Base-by-base conservation (phyloP, 2,888 invertebrate genomes). In the Branchipolynoe longqiensis region DNA sequence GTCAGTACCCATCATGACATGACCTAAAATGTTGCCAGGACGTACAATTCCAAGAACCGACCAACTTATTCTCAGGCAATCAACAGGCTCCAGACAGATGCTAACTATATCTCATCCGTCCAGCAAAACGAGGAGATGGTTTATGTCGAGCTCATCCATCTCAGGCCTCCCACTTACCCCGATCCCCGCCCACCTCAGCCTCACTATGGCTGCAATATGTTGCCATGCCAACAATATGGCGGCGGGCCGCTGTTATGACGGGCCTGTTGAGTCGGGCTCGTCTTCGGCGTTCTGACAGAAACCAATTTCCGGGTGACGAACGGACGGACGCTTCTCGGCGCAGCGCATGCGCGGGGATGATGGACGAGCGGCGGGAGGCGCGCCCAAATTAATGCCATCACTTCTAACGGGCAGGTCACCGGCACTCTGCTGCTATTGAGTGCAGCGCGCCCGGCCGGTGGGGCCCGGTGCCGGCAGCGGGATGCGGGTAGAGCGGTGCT, bases 201-300 rank as follows among this genome's bases (percentile, higher is more conserved):
- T 62, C 62, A 62, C 31, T 38, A 69, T 69, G 69, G 69, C 69
- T n/a, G 25, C 69, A 69, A 69, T 69, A 69, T 69, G 69, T 69
- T 69, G 36, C 38, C 69, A 69, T 69, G 69, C 33, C 69, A 36
- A 69, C 69, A 69, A 38, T 38, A 69, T 36, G 69, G 18, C 38
- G 33, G 69, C 69, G n/a, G 14, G 38, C 69, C 33, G 14, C 69
- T 62, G 36, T 69, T 14, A 22, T 36, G 69, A 69, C 14, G 38
- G 48, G 69, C 36, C 14, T 1, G 8, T 38, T 36, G 69, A 69
- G 38, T 38, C 18, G 69, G 22, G 38, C 69, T n/a, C 69, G 38
- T 33, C 78, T 41, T 54, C 78, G 12, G 18, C 28, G 31, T 78
- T 25, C 41, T 78, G 78, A 78, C 78, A 78, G 78, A 78, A 78